Evolutionary conservation across 2,888 invertebrate species (phyloP).

Genomic region (Homarus gammarus): DNA sequence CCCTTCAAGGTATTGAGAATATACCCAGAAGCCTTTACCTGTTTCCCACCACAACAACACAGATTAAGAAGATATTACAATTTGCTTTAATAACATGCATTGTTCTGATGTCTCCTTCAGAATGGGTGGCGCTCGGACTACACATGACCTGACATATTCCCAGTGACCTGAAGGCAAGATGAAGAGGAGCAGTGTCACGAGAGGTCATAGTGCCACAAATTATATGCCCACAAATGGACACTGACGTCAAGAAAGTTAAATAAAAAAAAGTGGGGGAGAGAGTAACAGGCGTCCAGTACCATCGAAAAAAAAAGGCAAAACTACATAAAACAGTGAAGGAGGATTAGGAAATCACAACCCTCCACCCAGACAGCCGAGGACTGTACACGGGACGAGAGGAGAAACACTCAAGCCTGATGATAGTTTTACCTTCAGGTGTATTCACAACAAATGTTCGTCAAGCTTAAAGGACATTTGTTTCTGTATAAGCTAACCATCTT

Average conservation of each 20-base stretch:
- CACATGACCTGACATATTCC: conserved; percentile 55
- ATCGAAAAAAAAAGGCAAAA: too few relatives aligned
- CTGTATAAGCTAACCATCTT: not conserved
- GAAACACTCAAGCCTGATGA: not conserved
- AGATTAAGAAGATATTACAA: not conserved
- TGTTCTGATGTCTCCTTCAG: conserved; percentile 36
- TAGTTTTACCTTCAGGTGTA: not conserved
- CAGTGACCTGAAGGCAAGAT: conserved; percentile 39
- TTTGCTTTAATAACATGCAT: not conserved
- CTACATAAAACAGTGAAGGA: too few relatives aligned
- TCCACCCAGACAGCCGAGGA: too few relatives aligned
- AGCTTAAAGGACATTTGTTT: not conserved
- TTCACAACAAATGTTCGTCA: not conserved
- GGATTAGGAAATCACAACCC: too few relatives aligned
- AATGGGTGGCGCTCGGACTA: conserved; percentile 66
- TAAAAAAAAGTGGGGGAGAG: not conserved
- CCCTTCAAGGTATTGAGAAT: not conserved
- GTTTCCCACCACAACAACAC: not conserved
- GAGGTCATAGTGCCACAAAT: not conserved
- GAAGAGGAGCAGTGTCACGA: not conserved
- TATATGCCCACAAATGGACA: not conserved
- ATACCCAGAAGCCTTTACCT: not conserved
- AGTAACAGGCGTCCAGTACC: not conserved
- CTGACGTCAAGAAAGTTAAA: not conserved
- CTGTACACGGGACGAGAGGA: not conserved